Evolutionary conservation across 1,140 invertebrate species (phyloP).

Genomic region (Dreissena polymorpha): DNA sequence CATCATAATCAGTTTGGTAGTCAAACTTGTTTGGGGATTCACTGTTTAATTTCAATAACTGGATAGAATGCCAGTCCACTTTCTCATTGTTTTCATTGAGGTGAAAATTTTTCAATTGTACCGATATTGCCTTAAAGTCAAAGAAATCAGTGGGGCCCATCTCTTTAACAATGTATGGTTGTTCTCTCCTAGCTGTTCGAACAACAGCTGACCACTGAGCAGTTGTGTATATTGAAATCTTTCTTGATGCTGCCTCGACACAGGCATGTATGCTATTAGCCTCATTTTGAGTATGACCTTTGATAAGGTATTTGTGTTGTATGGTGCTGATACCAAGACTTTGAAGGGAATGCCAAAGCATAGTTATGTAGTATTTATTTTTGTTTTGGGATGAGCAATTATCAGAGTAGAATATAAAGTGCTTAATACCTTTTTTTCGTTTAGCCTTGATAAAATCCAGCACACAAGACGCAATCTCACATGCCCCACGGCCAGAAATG

Average conservation of each 20-base stretch:
- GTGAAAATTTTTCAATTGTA: too few species aligned
- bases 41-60: too few species aligned
- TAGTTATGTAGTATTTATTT: constrained; percentile 24
- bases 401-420: constrained; percentile 38
- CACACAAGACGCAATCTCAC: constrained; percentile 38
- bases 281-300: constrained; percentile 27
- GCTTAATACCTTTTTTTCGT: neutral
- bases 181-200: neutral
- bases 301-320: constrained; percentile 36
- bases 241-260: constrained; percentile 15
- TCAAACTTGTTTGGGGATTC: too few species aligned
- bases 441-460: constrained; percentile 20
- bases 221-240: constrained; percentile 12
- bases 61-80: too few species aligned
- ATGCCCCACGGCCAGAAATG: constrained; percentile 22
- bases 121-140: too few species aligned
- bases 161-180: constrained; percentile 6
- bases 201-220: constrained; percentile 11
- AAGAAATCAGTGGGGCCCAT: neutral
- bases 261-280: constrained; percentile 21
- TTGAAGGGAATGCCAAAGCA: constrained; percentile 26
- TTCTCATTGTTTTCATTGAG: too few species aligned
- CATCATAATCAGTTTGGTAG: too few species aligned
- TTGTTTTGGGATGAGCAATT: constrained; percentile 30
- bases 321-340: neutral